Conservation (phyloP, 2,888 invertebrate genomes). For the Meganola albula region DNA sequence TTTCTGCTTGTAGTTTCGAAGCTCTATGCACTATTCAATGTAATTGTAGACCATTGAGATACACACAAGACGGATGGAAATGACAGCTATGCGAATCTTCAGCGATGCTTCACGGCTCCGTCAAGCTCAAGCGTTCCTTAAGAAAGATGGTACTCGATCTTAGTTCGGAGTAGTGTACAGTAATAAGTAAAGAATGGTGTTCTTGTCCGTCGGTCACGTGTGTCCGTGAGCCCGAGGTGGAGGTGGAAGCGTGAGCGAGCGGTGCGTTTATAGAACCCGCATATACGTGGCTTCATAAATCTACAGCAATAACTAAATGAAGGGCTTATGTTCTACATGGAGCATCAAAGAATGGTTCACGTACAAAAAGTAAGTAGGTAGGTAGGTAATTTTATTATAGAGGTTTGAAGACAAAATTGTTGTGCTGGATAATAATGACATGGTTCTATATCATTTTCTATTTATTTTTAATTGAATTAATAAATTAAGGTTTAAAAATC, state of each 20-base stretch:
- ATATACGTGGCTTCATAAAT: too few species aligned
- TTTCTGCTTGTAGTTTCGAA: slow-evolving; percentile 28
- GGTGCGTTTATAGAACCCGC: too few species aligned
- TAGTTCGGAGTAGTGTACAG: slow-evolving; percentile 32
- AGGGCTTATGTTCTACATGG: too few species aligned
- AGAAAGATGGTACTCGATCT: slow-evolving; percentile 45
- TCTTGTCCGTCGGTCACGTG: slow-evolving; percentile 57
- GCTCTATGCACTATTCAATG: slow-evolving; percentile 36
- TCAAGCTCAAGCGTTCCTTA: slow-evolving; percentile 42
- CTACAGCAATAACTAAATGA: too few species aligned
- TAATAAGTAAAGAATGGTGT: slow-evolving; percentile 50
- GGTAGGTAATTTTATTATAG: too few species aligned
- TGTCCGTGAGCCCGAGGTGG: slow-evolving; percentile 59
- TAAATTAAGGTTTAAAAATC: too few species aligned
- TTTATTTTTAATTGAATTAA: too few species aligned
- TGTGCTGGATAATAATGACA: too few species aligned
- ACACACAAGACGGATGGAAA: slow-evolving; percentile 45
- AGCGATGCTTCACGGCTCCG: slow-evolving; percentile 37
- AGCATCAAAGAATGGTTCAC: too few species aligned
- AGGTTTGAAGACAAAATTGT: too few species aligned
- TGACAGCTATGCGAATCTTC: slow-evolving; percentile 58
- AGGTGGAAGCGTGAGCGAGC: slow-evolving; percentile 70
- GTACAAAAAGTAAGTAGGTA: too few species aligned
- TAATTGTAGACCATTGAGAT: slow-evolving; percentile 48
- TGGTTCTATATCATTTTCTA: too few species aligned